Percentiles rank a stretch among this genome's conserved stretches.
phyloP scores from a whole-genome alignment of 2,797 vertebrate genomes.

The Pangasius sanitwongsei region DNA sequence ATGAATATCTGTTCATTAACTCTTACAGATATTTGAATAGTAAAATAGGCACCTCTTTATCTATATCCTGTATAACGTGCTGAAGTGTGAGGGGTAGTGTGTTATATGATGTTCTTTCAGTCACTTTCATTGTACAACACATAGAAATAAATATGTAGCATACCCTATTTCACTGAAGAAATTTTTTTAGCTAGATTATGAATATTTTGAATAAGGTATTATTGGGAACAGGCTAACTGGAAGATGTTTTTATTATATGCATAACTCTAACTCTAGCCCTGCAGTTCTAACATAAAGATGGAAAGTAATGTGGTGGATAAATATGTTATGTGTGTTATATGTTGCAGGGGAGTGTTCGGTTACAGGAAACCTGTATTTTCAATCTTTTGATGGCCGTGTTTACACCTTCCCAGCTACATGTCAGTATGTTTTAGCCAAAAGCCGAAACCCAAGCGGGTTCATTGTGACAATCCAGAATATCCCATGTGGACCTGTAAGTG shows the following conservation, averaged over 20 bases:
- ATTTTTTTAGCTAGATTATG: background rate
- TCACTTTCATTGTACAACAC: background rate
- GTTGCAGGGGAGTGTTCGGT: conserved; percentile 90
- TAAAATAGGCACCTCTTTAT: background rate
- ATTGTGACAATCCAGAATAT: conserved; percentile 87
- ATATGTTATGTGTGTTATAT: background rate
- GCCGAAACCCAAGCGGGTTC: conserved; percentile 83
- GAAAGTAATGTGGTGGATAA: background rate
- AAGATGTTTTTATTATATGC: background rate
- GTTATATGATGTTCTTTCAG: background rate
- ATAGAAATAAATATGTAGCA: background rate
- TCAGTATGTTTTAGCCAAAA: conserved; percentile 93
- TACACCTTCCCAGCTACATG: conserved; percentile 90
- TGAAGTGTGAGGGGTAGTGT: background rate
- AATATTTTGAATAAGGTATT: background rate
- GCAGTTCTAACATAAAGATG: background rate
- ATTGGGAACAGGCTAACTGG: background rate
- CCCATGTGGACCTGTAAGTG: conserved; percentile 89
- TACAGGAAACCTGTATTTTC: conserved; percentile 90
- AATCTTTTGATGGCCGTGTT: conserved; percentile 88
- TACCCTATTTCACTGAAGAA: background rate
- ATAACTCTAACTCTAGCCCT: background rate
- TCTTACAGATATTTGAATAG: background rate
- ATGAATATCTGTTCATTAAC: background rate
- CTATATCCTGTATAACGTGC: background rate